phyloP scores from a whole-genome alignment of 2,888 invertebrate genomes.

The Tolmerus cingulatus region DNA sequence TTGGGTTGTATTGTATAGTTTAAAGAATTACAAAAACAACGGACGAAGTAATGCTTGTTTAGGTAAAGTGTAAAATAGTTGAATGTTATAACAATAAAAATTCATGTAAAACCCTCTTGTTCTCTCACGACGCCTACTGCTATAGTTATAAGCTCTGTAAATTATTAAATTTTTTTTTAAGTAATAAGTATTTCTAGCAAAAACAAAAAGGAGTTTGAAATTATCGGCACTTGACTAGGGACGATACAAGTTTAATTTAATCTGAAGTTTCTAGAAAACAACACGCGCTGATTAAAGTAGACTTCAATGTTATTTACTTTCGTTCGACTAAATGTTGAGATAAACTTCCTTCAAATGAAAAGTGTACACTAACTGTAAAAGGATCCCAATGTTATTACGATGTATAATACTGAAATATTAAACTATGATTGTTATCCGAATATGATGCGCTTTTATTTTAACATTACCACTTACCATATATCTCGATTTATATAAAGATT shows the following conservation, averaged over 20 bases:
- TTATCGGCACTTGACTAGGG: background rate
- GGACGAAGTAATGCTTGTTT: background rate
- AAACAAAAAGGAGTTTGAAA: background rate
- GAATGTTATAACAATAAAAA: background rate
- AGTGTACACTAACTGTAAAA: constrained; percentile 1
- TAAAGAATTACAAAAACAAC: background rate
- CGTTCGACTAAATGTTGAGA: constrained; percentile 12
- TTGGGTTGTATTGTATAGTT: background rate
- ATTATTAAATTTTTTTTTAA: background rate
- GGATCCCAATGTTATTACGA: constrained; percentile 36
- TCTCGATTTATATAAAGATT: background rate
- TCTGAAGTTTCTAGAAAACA: constrained; percentile 2
- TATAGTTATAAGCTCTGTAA: background rate
- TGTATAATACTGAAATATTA: constrained; percentile 48
- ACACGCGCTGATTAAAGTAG: constrained; percentile 26
- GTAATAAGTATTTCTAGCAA: background rate
- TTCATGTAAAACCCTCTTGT: background rate
- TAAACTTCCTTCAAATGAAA: constrained; percentile 11
- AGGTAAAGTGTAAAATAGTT: background rate
- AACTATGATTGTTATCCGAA: constrained; percentile 49
- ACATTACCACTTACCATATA: background rate
- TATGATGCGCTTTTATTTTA: background rate
- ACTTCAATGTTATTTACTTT: constrained; percentile 32
- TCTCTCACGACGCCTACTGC: background rate
- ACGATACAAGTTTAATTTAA: background rate